Evolutionary conservation across 2,797 vertebrate genomes (phyloP).

Genomic region (Ceryle rudis): DNA sequence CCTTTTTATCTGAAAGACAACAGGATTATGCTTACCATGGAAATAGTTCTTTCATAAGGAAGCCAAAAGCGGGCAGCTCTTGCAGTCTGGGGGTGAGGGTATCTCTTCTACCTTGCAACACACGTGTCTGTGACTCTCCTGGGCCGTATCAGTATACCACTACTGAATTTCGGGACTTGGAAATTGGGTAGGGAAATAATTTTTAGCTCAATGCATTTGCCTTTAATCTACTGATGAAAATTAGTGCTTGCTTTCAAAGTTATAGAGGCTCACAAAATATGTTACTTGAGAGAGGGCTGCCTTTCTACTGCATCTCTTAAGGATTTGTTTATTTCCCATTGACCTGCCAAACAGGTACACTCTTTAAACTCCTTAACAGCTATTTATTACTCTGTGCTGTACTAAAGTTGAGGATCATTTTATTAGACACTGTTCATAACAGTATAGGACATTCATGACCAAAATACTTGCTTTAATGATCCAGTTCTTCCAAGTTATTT

Average conservation of each 20-base stretch:
- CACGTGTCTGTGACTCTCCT: not conserved
- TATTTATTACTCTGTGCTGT: not conserved
- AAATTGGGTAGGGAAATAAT: not conserved
- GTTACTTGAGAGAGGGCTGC: not conserved
- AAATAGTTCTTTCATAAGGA: not conserved
- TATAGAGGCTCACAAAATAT: not conserved
- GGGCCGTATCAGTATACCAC: not conserved
- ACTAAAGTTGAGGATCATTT: not conserved
- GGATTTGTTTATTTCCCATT: not conserved
- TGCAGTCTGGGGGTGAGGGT: not conserved
- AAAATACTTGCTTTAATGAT: conserved; percentile 19
- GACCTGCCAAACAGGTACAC: accelerated
- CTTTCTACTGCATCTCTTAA: not conserved
- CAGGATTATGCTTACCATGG: not conserved
- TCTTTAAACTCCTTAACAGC: not conserved
- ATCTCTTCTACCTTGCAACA: not conserved
- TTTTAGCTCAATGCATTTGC: accelerated
- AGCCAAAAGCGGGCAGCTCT: accelerated
- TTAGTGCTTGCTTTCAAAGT: not conserved
- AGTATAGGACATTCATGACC: not conserved
- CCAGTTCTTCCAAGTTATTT: conserved; percentile 21
- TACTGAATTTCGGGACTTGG: not conserved
- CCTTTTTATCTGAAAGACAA: not conserved
- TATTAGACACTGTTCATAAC: not conserved
- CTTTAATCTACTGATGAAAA: not conserved